phyloP scores from a whole-genome alignment of 1,140 invertebrate species.

The Chironomus striatipennis region DNA sequence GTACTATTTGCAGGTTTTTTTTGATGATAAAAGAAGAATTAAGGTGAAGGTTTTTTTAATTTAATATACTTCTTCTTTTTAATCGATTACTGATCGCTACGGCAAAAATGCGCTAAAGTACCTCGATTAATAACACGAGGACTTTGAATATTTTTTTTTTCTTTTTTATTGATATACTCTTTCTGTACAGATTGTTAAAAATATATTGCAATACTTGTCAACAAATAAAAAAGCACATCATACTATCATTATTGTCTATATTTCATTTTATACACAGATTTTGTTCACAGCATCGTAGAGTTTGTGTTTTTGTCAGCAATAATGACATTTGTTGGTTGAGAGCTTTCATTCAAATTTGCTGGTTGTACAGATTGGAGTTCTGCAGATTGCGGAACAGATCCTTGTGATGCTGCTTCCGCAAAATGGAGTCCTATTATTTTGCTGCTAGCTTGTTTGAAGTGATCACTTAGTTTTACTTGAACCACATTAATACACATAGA shows the following conservation, averaged over 20 bases:
- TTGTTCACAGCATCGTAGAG: conserved; percentile 5
- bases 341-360: not conserved
- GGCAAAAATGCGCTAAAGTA: too few species aligned
- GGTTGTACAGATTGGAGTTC: not conserved
- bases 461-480: conserved; percentile 74
- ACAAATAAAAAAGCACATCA: conserved; percentile 22
- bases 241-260: not conserved
- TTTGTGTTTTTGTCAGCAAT: conserved; percentile 19
- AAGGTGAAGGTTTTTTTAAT: too few species aligned
- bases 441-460: conserved; percentile 72
- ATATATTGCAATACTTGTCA: conserved; percentile 18
- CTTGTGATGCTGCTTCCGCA: conserved; percentile 46
- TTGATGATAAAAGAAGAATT: too few species aligned
- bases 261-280: too few species aligned
- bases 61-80: too few species aligned
- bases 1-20: too few species aligned
- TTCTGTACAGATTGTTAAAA: conserved; percentile 10
- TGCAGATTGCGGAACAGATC: not conserved
- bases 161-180: not conserved
- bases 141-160: too few species aligned
- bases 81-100: too few species aligned
- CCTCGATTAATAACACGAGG: too few species aligned
- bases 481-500: conserved; percentile 97
- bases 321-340: not conserved
- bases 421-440: conserved; percentile 75